These are phyloP conservation scores for Struthidea cinerea DNA, from an alignment of 2,113 vertebrate genomes.

Conservation along the genomic window DNA sequence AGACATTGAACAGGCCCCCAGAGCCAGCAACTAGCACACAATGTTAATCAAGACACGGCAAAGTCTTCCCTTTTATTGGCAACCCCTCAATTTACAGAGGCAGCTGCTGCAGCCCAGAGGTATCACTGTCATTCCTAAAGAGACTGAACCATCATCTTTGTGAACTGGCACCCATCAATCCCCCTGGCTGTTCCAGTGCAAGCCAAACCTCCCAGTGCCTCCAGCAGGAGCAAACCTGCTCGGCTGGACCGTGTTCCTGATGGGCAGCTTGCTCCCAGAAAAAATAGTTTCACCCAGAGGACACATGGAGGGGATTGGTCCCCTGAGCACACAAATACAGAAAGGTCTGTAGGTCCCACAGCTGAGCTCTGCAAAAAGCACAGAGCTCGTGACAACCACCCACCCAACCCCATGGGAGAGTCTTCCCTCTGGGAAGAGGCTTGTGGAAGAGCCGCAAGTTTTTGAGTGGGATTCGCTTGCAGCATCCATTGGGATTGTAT, in stretches of 20 bases:
- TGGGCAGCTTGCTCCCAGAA: not conserved
- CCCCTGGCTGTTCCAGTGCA: not conserved
- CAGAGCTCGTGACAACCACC: not conserved
- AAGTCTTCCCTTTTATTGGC: not conserved
- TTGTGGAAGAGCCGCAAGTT: not conserved
- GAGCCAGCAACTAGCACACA: not conserved
- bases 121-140: not conserved
- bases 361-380: not conserved
- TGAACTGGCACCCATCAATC: not conserved
- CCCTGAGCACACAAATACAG: not conserved
- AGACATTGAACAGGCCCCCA: not conserved
- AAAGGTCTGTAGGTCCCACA: not conserved
- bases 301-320: accelerated
- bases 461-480: not conserved
- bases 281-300: not conserved
- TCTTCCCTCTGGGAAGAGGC: not conserved
- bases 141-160: not conserved
- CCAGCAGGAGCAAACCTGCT: not conserved
- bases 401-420: not conserved
- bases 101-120: not conserved
- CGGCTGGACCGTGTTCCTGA: not conserved
- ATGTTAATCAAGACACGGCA: not conserved
- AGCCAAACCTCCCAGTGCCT: not conserved
- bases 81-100: not conserved
- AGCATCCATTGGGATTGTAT: not conserved